Evolutionary conservation across 2,113 vertebrate genomes (phyloP).

Genomic region (Otolemur garnettii): DNA sequence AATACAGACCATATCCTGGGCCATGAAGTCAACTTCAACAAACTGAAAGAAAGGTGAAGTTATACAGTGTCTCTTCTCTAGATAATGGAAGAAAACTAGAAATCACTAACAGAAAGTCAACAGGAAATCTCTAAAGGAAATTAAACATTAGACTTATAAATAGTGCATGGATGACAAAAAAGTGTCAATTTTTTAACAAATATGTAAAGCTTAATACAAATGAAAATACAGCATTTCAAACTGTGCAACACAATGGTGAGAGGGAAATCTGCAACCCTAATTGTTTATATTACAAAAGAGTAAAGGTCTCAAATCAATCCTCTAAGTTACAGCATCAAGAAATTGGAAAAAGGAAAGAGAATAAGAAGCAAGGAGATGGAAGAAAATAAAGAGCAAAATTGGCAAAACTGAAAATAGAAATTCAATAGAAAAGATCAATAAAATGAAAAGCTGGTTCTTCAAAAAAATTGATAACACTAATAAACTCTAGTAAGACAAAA

Average conservation of each 20-base stretch:
- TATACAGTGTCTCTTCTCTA: neutral
- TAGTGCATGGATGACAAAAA: neutral
- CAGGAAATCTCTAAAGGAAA: neutral
- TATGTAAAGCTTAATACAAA: neutral
- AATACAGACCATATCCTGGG: neutral
- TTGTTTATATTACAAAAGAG: neutral
- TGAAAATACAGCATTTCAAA: neutral
- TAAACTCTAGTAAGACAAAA: neutral
- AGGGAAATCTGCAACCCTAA: no score
- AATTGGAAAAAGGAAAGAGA: neutral
- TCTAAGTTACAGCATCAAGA: neutral
- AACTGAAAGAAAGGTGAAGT: neutral
- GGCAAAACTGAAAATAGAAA: neutral
- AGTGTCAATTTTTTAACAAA: neutral
- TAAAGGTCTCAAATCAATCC: neutral
- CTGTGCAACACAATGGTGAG: rapidly evolving
- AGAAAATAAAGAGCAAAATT: neutral
- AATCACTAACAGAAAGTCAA: neutral
- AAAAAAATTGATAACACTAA: neutral
- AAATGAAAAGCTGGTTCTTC: neutral
- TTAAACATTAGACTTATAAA: neutral
- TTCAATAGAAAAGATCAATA: neutral
- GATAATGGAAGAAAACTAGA: neutral
- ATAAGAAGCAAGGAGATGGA: neutral
- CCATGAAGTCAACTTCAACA: neutral